phyloP scores from a whole-genome alignment of 2,888 invertebrate species.

The Bugula neritina region DNA sequence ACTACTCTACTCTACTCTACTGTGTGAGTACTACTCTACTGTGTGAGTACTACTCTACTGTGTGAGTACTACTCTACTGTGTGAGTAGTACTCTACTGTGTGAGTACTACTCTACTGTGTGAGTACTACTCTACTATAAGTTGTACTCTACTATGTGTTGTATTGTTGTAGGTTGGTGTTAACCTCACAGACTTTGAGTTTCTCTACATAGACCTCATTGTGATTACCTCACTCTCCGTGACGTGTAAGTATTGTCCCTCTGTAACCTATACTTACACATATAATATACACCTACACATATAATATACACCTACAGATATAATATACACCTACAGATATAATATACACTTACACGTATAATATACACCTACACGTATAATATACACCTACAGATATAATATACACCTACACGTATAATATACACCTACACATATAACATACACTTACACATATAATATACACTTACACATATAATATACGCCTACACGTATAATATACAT shows the following conservation, averaged over 20 bases:
- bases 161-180: conserved; percentile 56
- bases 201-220: conserved; percentile 80
- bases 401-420: not conserved
- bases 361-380: not conserved
- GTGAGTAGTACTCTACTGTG: too few species aligned
- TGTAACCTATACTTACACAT: not conserved
- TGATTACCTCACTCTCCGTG: conserved; percentile 83
- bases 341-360: not conserved
- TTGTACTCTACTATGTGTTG: too few species aligned
- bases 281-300: not conserved
- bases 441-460: conserved; percentile 6
- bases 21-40: too few species aligned
- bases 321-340: not conserved
- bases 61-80: too few species aligned
- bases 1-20: too few species aligned
- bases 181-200: conserved; percentile 79
- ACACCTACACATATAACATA: conserved; percentile 4
- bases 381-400: not conserved
- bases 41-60: too few species aligned
- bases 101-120: too few species aligned
- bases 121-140: too few species aligned
- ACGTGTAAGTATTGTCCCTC: conserved; percentile 59
- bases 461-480: not conserved
- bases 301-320: not conserved
- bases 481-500: not conserved